Conservation (phyloP, 2,113 vertebrate species). For the Coregonus clupeaformis region DNA sequence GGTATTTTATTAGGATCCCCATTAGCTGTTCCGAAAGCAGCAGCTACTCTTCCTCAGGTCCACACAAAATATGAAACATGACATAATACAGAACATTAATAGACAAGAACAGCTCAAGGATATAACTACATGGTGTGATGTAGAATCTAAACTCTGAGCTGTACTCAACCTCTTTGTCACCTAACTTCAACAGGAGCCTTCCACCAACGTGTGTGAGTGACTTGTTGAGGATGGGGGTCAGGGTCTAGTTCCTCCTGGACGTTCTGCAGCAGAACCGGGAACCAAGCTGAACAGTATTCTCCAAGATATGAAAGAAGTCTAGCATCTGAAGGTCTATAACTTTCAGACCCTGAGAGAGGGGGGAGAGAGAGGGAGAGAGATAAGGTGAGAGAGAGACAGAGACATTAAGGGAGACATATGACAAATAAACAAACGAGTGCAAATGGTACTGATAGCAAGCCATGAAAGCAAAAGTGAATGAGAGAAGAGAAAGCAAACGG, state of each 20-base stretch:
- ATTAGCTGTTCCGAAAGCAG: too few relatives aligned
- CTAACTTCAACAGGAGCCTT: too few relatives aligned
- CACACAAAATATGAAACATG: slow-evolving; percentile 33
- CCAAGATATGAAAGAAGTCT: slow-evolving; percentile 80
- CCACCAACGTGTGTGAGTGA: too few relatives aligned
- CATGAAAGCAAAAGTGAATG: not conserved
- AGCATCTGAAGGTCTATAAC: slow-evolving; percentile 86
- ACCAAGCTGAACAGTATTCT: slow-evolving; percentile 81
- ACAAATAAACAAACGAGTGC: not conserved
- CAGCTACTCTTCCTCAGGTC: slow-evolving; percentile 19
- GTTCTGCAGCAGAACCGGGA: slow-evolving; percentile 84
- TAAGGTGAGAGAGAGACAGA: not conserved
- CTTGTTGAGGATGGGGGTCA: slow-evolving; percentile 83
- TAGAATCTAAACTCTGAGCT: too few relatives aligned
- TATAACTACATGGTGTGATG: too few relatives aligned
- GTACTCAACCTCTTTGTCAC: too few relatives aligned
- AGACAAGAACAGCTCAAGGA: slow-evolving; percentile 42
- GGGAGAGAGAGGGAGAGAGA: not conserved
- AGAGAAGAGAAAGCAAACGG: not conserved
- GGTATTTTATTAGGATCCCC: too few relatives aligned
- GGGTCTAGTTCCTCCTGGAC: slow-evolving; percentile 87
- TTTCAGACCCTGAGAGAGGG: too few relatives aligned
- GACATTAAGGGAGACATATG: too few relatives aligned
- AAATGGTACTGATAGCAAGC: not conserved
- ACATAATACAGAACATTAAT: too few relatives aligned